Evolutionary conservation across 2,113 vertebrate genomes (phyloP), one percentile per base, ranked within the genome.

Genomic region (Bambusicola thoracicus): DNA sequence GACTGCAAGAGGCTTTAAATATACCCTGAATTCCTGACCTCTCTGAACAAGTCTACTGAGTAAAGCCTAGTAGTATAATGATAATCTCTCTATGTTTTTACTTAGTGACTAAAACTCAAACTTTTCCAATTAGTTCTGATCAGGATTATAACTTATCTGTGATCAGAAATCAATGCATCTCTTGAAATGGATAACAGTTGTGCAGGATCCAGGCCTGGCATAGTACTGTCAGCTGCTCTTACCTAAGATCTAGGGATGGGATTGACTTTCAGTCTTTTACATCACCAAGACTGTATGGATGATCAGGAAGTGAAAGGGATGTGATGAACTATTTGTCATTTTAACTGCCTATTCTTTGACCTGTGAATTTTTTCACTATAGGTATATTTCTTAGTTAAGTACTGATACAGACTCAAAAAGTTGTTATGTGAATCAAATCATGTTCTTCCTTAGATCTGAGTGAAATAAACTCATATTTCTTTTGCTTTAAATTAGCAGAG

Each of bases 391-490:
- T 70, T 18, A 56, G 17, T 43, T 48, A 87, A 89, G 78, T 24
- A 53, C 36, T 65, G 80, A 51, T n/a, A 63, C 25, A 69, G 82
- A 69, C 16, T 77, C 34, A 44, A 15, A 20, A n/a, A 18, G 7
- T 36, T 83, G 11, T 66, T 24, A 13, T 40, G 48, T 12, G n/a
- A 94, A 77, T 85, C 44, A 87, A 69, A 70, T 81, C 34, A 83
- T 13, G 46, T 61, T 56, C 96, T 96, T 77, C 56, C 83, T 93
- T 92, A 83, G 89, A 93, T 73, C 38, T 77, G 46, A 93, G 30
- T 66, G 46, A 93, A 97, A 88, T 94, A 79, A 95, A 88, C 93
- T 94, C 68, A 85, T 94, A 94, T 92, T 92, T 77, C 66, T 93
- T 74, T 89, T 80, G 32, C 70, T 96, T 95, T 83, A 87, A 93